phyloP scores from a whole-genome alignment of 2,888 invertebrate species.

The Byasa hedistus region DNA sequence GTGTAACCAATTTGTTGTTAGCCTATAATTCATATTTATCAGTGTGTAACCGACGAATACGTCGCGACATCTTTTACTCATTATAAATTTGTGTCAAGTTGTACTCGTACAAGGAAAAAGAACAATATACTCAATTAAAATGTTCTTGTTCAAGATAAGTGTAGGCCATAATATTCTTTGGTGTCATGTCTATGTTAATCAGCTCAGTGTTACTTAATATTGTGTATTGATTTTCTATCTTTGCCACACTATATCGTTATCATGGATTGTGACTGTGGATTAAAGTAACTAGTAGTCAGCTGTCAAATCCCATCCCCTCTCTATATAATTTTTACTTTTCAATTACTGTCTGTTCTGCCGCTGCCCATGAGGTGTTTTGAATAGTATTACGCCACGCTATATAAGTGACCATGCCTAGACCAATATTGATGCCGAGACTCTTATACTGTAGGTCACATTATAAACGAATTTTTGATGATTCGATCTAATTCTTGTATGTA shows the following conservation, averaged over 20 bases:
- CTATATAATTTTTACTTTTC: too few species aligned
- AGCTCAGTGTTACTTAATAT: not conserved
- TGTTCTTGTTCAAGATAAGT: not conserved
- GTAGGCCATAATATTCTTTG: not conserved
- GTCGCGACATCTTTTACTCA: not conserved
- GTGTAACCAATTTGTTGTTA: not conserved
- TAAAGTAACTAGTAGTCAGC: too few species aligned
- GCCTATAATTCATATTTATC: not conserved
- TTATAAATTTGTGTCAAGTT: not conserved
- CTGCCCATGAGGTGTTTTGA: too few species aligned
- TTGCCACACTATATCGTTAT: not conserved
- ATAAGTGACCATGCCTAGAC: too few species aligned
- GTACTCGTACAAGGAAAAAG: not conserved
- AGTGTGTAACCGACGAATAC: not conserved
- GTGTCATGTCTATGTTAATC: not conserved
- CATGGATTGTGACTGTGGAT: not conserved
- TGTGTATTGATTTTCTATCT: not conserved
- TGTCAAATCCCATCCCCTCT: too few species aligned
- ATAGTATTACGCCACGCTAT: too few species aligned
- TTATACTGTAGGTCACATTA: too few species aligned
- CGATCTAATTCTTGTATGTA: too few species aligned
- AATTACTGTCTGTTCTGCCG: too few species aligned
- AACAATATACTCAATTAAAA: not conserved
- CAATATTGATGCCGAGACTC: too few species aligned
- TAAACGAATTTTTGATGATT: too few species aligned